Conservation (phyloP, 2,888 invertebrate genomes). For the Pilophorus perplexus region DNA sequence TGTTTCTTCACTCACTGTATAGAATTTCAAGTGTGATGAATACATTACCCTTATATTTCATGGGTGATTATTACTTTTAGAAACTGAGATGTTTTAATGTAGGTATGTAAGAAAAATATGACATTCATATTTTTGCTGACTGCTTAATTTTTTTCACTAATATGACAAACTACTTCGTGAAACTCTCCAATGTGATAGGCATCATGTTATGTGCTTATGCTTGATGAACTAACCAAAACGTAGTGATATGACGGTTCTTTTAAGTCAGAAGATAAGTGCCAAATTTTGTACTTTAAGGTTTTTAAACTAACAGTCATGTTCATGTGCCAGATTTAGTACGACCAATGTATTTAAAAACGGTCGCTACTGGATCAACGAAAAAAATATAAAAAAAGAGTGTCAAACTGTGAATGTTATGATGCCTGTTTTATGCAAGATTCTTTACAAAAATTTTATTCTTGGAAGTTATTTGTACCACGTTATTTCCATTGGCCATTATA, state of each 20-base stretch:
- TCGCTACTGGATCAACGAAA: not conserved
- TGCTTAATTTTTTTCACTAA: not conserved
- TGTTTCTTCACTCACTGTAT: too few relatives aligned
- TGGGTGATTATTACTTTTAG: too few relatives aligned
- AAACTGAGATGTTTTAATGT: too few relatives aligned
- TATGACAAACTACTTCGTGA: not conserved
- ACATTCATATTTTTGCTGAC: conserved; percentile 22
- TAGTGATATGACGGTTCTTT: conserved; percentile 4
- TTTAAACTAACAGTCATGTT: conserved; percentile 16
- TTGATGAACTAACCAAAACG: conserved; percentile 20
- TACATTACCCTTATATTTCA: too few relatives aligned
- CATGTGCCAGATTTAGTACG: conserved; percentile 7
- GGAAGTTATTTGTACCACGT: too few relatives aligned
- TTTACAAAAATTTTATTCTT: too few relatives aligned
- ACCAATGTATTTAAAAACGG: not conserved
- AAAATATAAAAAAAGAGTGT: too few relatives aligned
- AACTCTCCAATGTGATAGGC: not conserved
- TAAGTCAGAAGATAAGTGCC: conserved; percentile 26
- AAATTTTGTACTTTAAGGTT: conserved; percentile 1
- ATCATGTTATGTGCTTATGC: conserved; percentile 8
- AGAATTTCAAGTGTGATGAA: too few relatives aligned
- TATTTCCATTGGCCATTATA: too few relatives aligned
- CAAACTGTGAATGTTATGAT: too few relatives aligned
- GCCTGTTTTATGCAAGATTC: too few relatives aligned
- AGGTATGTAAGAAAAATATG: too few relatives aligned